Evolutionary conservation across 2,888 invertebrate genomes (phyloP), one percentile per base, ranked within the genome.

Genomic region (Hydrotaea diabolus): DNA sequence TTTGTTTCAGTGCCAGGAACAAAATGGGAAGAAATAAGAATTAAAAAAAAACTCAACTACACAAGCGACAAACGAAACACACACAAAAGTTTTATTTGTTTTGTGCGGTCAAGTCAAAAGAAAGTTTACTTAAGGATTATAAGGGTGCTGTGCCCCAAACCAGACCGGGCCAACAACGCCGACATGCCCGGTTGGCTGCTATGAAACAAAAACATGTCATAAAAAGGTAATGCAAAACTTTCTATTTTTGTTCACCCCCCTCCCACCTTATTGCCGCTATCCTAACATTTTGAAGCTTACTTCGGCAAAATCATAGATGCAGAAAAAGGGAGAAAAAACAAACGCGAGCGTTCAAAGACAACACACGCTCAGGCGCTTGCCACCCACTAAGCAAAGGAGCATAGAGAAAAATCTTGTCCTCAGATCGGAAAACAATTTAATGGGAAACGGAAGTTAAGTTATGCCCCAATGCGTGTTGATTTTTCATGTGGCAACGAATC

Each of bases 401-500:
- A 23, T 4, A 59, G 26, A 59, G 15, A 13, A 62, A 62, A 62
- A 62, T 62, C 62, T 57, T 57, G 72, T 75, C 78, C 77, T 74
- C 73, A 77, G 74, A 90, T 91, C 90, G 89, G 90, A 90, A 91
- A 91, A 89, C 89, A 89, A 91, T 91, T 91, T 91, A 90, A 91
- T 91, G 91, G 88, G 88, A 90, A 89, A 89, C 90, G 90, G 91
- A 91, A 89, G 90, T 90, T 89, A 91, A 90, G 89, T 89, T 89
- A 90, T 83, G 75, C 77, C 59, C 80, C 62, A 69, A 66, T 80
- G 83, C 85, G 80, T 82, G 81, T 53, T 77, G 77, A 85, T 82
- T 79, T 85, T 76, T 77, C 26, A 59, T 15, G 59, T 7, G 59
- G 55, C 19, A 21, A 55, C 55, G 55, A 55, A 55, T 55, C 23